These are phyloP conservation scores for Ceyx melanurus DNA, from an alignment of 2,113 vertebrate genomes.

Conservation along the genomic window DNA sequence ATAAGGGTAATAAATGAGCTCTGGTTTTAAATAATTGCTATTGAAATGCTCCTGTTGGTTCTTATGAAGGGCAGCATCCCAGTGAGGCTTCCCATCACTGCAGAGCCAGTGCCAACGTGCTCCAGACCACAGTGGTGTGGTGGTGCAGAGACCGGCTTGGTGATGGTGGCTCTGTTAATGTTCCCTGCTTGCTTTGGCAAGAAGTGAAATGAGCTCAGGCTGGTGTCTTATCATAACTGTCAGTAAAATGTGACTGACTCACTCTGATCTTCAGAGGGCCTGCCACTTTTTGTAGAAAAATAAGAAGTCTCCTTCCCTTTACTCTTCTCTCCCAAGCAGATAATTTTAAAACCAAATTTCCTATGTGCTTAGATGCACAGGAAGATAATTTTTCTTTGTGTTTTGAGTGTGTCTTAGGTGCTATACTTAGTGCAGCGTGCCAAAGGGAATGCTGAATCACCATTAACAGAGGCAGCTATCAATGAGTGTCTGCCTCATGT, in stretches of 20 bases:
- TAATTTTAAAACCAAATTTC: not conserved
- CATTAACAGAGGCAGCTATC: not conserved
- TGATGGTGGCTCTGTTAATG: not conserved
- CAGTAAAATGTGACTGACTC: not conserved
- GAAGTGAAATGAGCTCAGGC: not conserved
- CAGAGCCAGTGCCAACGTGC: not conserved
- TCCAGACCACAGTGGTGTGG: not conserved
- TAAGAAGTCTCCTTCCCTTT: not conserved
- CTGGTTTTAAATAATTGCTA: not conserved
- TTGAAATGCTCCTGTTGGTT: not conserved
- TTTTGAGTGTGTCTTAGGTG: not conserved
- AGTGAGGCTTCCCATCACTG: not conserved
- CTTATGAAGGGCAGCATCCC: not conserved
- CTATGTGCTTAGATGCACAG: not conserved
- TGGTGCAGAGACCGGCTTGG: not conserved
- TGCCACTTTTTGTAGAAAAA: not conserved
- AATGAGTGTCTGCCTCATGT: not conserved
- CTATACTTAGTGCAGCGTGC: not conserved
- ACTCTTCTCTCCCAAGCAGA: not conserved
- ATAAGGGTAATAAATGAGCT: not conserved
- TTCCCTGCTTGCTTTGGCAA: not conserved
- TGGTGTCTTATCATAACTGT: slow-evolving; percentile 5
- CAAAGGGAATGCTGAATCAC: not conserved
- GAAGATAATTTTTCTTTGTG: not conserved
- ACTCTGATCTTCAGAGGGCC: not conserved